Percentiles rank a stretch among this genome's conserved stretches.
These are phyloP conservation scores for Saccopteryx bilineata DNA, from an alignment of 2,113 vertebrate species.

Conservation along the genomic window DNA sequence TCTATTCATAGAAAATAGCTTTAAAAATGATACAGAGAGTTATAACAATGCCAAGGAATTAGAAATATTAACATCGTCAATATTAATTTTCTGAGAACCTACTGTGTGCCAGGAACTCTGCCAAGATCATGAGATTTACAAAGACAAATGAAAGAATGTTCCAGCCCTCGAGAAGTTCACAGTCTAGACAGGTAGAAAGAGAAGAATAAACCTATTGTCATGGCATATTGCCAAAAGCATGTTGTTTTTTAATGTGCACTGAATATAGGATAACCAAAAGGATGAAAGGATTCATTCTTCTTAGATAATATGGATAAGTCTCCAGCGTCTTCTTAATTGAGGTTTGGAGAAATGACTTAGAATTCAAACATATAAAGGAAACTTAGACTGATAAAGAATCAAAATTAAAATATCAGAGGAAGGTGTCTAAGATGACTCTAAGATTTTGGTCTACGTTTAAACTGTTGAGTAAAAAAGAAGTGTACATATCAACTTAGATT, in stretches of 20 bases:
- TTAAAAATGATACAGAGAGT: neutral
- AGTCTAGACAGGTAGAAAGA: neutral
- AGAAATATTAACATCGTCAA: neutral
- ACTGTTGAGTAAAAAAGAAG: neutral
- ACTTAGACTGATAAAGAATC: neutral
- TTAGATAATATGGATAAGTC: neutral
- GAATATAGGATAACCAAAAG: neutral
- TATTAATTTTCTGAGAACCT: neutral
- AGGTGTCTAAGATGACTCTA: neutral
- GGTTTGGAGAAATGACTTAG: neutral
- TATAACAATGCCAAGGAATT: neutral
- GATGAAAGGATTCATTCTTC: neutral
- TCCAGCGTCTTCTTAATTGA: neutral
- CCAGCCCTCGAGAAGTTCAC: neutral
- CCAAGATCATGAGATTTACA: neutral
- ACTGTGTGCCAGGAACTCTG: neutral
- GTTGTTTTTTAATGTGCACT: neutral
- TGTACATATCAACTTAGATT: neutral
- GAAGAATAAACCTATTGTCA: neutral
- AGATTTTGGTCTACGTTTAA: slow-evolving; percentile 30
- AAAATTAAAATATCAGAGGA: slow-evolving; percentile 27
- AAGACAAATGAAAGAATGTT: neutral
- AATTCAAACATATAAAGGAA: neutral
- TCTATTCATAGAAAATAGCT: neutral
- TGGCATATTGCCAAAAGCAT: neutral